These are phyloP conservation scores for Isichthys henryi DNA, from an alignment of 2,113 vertebrate species.

Conservation along the genomic window DNA sequence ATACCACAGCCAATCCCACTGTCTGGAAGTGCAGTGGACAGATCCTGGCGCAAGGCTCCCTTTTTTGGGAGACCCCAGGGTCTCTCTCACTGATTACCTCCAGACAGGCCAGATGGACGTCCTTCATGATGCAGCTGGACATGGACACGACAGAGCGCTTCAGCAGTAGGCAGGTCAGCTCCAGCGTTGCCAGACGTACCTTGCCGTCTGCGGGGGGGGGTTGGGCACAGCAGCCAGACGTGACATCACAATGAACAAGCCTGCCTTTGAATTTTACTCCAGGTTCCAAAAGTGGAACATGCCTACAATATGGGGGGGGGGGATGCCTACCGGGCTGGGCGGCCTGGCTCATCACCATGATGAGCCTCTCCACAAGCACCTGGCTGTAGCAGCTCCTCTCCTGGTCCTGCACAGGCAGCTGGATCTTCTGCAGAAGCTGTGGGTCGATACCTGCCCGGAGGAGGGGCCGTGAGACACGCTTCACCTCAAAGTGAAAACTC, in stretches of 20 bases:
- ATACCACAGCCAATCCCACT: not conserved
- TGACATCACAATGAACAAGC: not conserved
- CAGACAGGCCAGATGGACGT: slow-evolving; percentile 87
- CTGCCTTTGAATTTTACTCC: not conserved
- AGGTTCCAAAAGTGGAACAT: not conserved
- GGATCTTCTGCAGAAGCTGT: slow-evolving; percentile 79
- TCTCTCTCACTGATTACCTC: slow-evolving; percentile 63
- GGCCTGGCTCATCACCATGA: slow-evolving; percentile 84
- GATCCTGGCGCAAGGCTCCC: not conserved
- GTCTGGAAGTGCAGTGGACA: not conserved
- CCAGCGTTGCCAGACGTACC: slow-evolving; percentile 86
- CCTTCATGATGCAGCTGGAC: slow-evolving; percentile 79
- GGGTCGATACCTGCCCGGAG: slow-evolving; percentile 74
- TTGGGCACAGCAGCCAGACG: not conserved
- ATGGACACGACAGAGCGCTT: slow-evolving; percentile 84
- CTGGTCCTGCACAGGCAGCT: slow-evolving; percentile 72
- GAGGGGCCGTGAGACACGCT: not conserved
- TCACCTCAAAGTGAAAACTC: not conserved
- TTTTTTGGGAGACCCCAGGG: not conserved
- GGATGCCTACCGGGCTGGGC: slow-evolving; percentile 75
- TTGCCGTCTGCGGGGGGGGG: slow-evolving; percentile 68
- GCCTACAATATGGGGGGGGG: not conserved
- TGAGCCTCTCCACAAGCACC: slow-evolving; percentile 83
- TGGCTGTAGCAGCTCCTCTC: slow-evolving; percentile 82
- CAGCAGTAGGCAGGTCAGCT: slow-evolving; percentile 87